A percentile compares a stretch with the other conserved stretches of the same genome.
phyloP scores from a whole-genome alignment of 2,113 vertebrate genomes.

The Arvicanthis niloticus region DNA sequence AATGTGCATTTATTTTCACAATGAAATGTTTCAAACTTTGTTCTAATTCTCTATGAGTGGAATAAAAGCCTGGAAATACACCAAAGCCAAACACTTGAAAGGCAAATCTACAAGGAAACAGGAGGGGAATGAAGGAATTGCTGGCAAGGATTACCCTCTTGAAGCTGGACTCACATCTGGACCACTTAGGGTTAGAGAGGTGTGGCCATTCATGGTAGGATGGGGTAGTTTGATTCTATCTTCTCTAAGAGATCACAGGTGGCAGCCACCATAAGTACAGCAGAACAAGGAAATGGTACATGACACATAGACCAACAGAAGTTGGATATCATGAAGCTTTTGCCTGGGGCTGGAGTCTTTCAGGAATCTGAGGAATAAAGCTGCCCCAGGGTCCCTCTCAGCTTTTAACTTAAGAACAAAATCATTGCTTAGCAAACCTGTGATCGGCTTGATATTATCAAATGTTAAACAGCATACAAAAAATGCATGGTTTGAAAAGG shows the following conservation, averaged over 20 bases:
- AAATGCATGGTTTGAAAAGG: background rate
- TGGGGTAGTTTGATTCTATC: background rate
- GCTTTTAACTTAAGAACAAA: background rate
- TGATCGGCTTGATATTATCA: background rate
- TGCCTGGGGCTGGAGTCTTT: background rate
- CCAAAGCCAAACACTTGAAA: background rate
- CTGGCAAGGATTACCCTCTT: background rate
- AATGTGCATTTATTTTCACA: background rate
- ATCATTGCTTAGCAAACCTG: background rate
- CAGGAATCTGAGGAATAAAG: accelerated
- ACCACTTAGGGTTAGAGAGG: background rate
- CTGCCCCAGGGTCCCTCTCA: background rate
- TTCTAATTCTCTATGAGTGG: background rate
- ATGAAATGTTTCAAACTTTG: background rate
- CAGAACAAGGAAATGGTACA: background rate
- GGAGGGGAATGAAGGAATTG: background rate
- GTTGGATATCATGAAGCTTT: background rate
- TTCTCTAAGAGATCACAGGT: accelerated
- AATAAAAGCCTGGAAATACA: background rate
- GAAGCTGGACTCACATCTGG: background rate
- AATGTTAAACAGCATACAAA: background rate
- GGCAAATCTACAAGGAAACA: background rate
- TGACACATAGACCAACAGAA: background rate
- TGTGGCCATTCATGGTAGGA: accelerated
- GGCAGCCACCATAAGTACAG: background rate